Base-by-base conservation (phyloP, 2,113 vertebrate genomes). In the Labeo rohita region DNA sequence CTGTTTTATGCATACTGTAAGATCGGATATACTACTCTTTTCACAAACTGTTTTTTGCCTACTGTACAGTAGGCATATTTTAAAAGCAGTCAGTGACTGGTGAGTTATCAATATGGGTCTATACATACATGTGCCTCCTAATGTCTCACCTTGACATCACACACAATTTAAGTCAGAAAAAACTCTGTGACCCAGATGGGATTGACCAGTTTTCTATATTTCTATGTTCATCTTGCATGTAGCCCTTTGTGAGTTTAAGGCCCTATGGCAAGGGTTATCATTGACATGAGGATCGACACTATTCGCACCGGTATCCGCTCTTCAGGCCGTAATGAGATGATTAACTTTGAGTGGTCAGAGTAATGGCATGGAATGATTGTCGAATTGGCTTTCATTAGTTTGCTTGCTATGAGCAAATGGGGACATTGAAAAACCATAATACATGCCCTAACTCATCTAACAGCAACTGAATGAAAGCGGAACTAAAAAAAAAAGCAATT, bases 351-450 rank as follows among this genome's bases (percentile, higher is more conserved):
- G 61, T 50, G 49, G 75, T 76, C 80, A 54, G 85, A 76, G 80
- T 85, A 86, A 88, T 86, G 84, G 74, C 76, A 86, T 72, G 70
- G 84, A 89, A 87, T 54, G 70, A 87, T 85, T 85, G 54, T 50
- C 80, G 79, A 79, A 88, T 84, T 61, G 76, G 47, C 47, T 28
- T 83, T 86, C 79, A 82, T 87, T 89, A 87, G 3, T 70, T 81
- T 68, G 50, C 84, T 86, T 34, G 68, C 78, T 59, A 78, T 78
- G 76, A 88, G 56, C 65, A 70, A 65, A 72, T 85, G 83, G 9
- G 11, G 61, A 81, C 63, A 65, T 80, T 80, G 43, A 80, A 59
- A 82, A 66, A 70, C 47, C 13, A 6, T 54, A 34, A 49, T 84
- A 56, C 76, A 72, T 80, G 75, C 9, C 50, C 49, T 81, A 65